Evolutionary conservation across 2,797 vertebrate genomes (phyloP), one percentile per base, ranked within the genome.

Genomic region (Coracias cyanogaster): DNA sequence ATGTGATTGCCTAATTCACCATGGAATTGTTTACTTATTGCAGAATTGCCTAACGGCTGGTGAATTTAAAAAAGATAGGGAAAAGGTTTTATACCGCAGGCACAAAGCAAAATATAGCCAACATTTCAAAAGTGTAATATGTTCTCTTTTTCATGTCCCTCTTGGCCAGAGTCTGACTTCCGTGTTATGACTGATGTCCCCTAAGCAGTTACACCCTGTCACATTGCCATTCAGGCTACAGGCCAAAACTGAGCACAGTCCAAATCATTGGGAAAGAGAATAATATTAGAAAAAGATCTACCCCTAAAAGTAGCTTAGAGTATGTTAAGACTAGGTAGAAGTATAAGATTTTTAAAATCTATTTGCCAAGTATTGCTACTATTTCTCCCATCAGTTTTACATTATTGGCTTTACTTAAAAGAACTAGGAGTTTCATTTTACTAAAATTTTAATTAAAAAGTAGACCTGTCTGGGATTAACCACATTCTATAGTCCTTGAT

Each of bases 21-120:
- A 78, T 67, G 76, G 93, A 89, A 89, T 92, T 93, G 88, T 96
- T 96, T 95, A 91, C 76, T 96, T 91, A 71, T 69, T 87, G 55
- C 48, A 91, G 91, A 91, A 62, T 77, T 95, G 81, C 79, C 78
- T 86, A 79, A 46, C 5, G 13, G 80, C 64, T 92, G 73, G n/a
- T 93, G 82, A 90, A 82, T 89, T 93, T 94, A 60, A 51, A 89
- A 88, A 84, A 87, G 19, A 83, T 7, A 58, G 41, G 37, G n/a
- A 73, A 89, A 79, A 24, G 15, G 20, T 24, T 93, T 95, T 82
- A 31, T 66, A 84, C 92, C 46, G 61, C 51, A 78, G 89, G 83
- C 94, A 73, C 31, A 82, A 80, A 91, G 15, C 45, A 95, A 90
- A 94, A 93, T 54, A 62, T 17, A 94, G 52, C 33, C 54, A 89